Evolutionary conservation across 2,113 vertebrate genomes (phyloP).

Genomic region (Indicator indicator): DNA sequence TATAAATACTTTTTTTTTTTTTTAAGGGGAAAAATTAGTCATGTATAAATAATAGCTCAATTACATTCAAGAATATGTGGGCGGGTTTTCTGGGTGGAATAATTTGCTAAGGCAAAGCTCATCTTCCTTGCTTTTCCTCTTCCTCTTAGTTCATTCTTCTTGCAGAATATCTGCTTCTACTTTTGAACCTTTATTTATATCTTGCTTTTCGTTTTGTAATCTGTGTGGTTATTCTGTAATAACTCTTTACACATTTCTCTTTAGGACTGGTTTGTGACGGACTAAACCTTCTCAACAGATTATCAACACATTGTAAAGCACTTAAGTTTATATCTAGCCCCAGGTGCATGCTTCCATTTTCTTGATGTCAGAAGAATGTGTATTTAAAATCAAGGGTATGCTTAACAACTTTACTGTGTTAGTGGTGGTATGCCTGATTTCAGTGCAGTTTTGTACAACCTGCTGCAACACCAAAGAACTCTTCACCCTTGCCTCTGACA

Average conservation of each 20-base stretch:
- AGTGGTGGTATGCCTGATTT: not conserved
- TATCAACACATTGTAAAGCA: not conserved
- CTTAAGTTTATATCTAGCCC: not conserved
- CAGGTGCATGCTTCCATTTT: not conserved
- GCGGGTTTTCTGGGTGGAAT: slow-evolving; percentile 42
- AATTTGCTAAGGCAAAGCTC: slow-evolving; percentile 12
- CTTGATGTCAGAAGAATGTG: not conserved
- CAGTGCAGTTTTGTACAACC: not conserved
- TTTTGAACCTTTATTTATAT: slow-evolving; percentile 15
- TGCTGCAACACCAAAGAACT: not conserved
- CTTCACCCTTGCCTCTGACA: not conserved
- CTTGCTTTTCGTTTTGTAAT: not conserved
- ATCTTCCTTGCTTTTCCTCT: slow-evolving; percentile 22
- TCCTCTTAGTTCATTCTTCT: slow-evolving; percentile 36
- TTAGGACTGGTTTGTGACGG: not conserved
- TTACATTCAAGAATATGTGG: slow-evolving; percentile 29
- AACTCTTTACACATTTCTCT: not conserved
- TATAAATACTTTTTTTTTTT: slow-evolving; percentile 24
- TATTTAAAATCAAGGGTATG: not conserved
- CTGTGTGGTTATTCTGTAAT: not conserved
- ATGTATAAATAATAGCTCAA: slow-evolving; percentile 47
- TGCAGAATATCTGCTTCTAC: not conserved
- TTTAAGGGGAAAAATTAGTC: not conserved
- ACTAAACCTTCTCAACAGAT: not conserved
- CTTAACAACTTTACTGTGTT: not conserved